Evolutionary conservation across 2,797 vertebrate genomes (phyloP), one percentile per base, ranked within the genome.

Genomic region (Ctenochaetus hawaiiensis): DNA sequence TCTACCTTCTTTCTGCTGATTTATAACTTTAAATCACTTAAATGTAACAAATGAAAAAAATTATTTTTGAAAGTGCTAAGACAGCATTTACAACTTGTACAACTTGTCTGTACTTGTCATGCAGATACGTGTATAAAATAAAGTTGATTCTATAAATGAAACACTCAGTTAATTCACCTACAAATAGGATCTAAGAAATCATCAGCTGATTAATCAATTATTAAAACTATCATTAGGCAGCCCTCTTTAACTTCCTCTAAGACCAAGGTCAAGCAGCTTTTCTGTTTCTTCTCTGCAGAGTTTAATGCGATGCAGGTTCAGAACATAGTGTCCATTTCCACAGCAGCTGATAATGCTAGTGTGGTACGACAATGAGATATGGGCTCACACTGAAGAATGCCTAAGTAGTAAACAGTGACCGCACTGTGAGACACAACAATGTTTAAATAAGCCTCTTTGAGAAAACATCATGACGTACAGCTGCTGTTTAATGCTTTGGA

Each of bases 401-500:
- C 44, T 11, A 56, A 18, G 16, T 23, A 47, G 16, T 61, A 48
- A 80, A 69, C 17, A 22, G 41, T 52, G 62, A 58, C 18, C 20
- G 12, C 18, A 41, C 16, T 60, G 8, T 56, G 5, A n/a, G 12
- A 39, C 56, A 49, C 16, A 18, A 45, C 69, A 83, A 37, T 43
- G 75, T 72, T 75, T 67, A 86, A 81, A 82, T 44, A 65, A 83
- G 22, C 47, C 44, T 54, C 41, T 72, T 67, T 64, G 26, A 75
- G 57, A 67, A 67, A 8, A 80, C 67, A 61, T 64, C 66, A 74
- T 72, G 51, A 76, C 18, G 37, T 80, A 39, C 44, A 57, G 59
- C 22, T 51, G 51, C 10, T 30, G 26, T 78, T 74, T 79, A 78
- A 85, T 48, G 37, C 63, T 56, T 51, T 68, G 72, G 68, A 41